Percentiles rank a stretch among this genome's conserved stretches.
phyloP scores from a whole-genome alignment of 2,113 vertebrate genomes.

The Neogale vison region DNA sequence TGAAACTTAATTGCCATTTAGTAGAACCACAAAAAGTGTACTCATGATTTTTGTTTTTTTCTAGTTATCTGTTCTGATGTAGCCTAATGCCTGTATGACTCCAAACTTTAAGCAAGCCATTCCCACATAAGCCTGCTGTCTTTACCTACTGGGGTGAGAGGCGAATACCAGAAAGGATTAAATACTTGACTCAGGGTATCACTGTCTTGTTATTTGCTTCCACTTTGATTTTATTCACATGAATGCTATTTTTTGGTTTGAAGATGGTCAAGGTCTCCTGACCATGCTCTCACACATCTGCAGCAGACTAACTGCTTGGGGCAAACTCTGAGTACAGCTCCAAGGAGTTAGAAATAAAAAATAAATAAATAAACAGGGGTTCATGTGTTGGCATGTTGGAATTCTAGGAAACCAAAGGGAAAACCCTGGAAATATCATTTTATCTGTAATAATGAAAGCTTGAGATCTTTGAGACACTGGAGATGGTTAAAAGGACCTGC shows the following conservation, averaged over 20 bases:
- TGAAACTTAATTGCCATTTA: neutral
- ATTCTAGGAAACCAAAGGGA: neutral
- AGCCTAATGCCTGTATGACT: neutral
- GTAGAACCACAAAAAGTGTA: neutral
- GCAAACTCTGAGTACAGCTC: neutral
- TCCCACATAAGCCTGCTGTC: neutral
- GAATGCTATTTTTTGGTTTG: neutral
- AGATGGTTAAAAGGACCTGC: constrained; percentile 66
- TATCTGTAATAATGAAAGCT: constrained; percentile 39
- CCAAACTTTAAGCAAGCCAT: neutral
- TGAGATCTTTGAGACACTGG: constrained; percentile 32
- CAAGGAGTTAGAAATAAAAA: neutral
- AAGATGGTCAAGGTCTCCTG: neutral
- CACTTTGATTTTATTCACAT: neutral
- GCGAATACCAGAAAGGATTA: neutral
- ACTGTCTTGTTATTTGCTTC: neutral
- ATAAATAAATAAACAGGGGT: neutral
- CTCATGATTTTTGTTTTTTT: neutral
- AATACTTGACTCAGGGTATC: neutral
- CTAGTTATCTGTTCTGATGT: neutral
- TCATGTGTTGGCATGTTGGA: neutral
- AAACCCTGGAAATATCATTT: constrained; percentile 9
- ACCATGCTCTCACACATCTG: neutral
- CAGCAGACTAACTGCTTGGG: neutral
- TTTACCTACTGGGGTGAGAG: neutral